Evolutionary conservation across 2,888 invertebrate species (phyloP), one percentile per base, ranked within the genome.

Genomic region (Acronicta alni): DNA sequence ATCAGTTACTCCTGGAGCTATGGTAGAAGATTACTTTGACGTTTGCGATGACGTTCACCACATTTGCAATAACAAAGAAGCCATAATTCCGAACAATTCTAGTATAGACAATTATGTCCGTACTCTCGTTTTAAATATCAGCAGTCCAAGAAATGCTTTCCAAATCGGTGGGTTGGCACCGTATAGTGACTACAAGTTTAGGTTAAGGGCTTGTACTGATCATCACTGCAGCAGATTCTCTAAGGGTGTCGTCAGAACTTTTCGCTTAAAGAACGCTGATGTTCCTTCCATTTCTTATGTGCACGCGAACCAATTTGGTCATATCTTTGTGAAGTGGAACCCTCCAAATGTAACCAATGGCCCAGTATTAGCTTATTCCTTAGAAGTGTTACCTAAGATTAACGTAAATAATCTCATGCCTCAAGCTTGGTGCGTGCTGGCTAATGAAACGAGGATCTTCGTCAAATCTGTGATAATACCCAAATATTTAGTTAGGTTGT

Each of bases 151-250:
- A 69, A 86, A 78, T 37, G 72, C 73, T 2, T 89, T 80, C 46
- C 82, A 87, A 78, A 79, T 94, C 5, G 85, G 79, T 10, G 84
- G 84, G 1, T 72, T 94, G 39, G 90, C 90, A 17, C 93, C 93
- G 0, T 94, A 77, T 51, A 83, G 92, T 69, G 93, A 93, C 74
- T 94, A 93, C 55, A 88, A 83, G 56, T 89, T 93, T 66, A 80
- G 86, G 57, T 74, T 94, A 53, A 81, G 92, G 59, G 89, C 91
- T 35, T 94, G 94, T 67, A 80, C 82, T 45, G 67, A 71, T 6
- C 57, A 72, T 3, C 47, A 57, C 12, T 94, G 94, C 47, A 93
- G 94, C 52, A 82, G 89, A 70, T 88, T 89, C 26, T 79, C 85
- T 23, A 85, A 87, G 57, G 84, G 81, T 26, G 84, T 87, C 0